Evolutionary conservation across 2,113 vertebrate species (phyloP), one percentile per base, ranked within the genome.

Genomic region (Ariopsis seemanni): DNA sequence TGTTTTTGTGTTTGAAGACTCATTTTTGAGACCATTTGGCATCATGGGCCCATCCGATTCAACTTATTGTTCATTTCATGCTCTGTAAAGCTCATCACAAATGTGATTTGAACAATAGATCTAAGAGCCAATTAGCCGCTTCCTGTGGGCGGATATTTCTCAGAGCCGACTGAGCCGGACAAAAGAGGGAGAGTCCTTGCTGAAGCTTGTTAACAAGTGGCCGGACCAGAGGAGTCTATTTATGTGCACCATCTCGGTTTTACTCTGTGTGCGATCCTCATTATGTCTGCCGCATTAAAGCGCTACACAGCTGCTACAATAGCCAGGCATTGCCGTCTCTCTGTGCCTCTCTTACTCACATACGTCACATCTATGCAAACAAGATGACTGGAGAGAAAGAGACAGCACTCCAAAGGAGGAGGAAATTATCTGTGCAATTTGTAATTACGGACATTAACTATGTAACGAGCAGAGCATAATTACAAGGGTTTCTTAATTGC

Each of bases 391-490:
- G n/a, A 85, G 82, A 82, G 63, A 86, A 78, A 85, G 78, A 86
- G 81, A 92, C 79, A 87, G 88, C 88, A 92, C 89, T 93, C 92
- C 85, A 94, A 92, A 92, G 88, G 91, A 91, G 91, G 94, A 91
- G 91, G 89, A 93, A 92, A 94, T 93, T 92, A 93, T 95, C 95
- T 94, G 94, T 94, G 92, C 92, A 92, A 94, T 95, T 95, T 95
- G 95, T 96, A 96, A 97, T 97, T 97, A 96, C 93, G 93, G 92
- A 95, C 96, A 97, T 97, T 96, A 96, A 96, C 95, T 95, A 94
- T 92, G 94, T 95, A 94, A 91, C 90, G 90, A 96, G 96, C 95
- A 96, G 94, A 94, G 94, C 94, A 79, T 96, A 96, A 96, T 97
- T 96, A 95, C 94, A 92, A 93, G 92, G 95, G 92, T 93, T 91